phyloP scores from a whole-genome alignment of 2,113 vertebrate genomes.

The Ctenomys sociabilis region DNA sequence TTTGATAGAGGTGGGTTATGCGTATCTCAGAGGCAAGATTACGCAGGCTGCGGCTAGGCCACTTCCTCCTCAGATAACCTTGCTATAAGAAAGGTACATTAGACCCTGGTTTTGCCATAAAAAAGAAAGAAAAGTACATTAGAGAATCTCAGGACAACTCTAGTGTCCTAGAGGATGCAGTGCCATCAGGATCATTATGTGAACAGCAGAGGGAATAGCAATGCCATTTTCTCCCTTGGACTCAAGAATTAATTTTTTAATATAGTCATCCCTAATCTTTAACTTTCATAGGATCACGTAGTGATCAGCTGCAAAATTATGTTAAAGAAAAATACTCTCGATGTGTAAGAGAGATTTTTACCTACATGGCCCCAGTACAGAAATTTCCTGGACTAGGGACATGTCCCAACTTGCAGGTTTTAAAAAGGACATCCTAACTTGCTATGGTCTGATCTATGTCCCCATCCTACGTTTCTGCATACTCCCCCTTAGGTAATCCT shows the following conservation, averaged over 20 bases:
- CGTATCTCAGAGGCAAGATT: background rate
- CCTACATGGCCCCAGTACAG: too few species aligned
- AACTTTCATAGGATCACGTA: background rate
- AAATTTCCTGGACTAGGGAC: too few species aligned
- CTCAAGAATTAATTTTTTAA: background rate
- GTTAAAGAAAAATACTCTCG: background rate
- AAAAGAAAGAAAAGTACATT: background rate
- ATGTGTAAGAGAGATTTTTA: too few species aligned
- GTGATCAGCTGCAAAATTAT: background rate
- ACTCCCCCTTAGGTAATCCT: too few species aligned
- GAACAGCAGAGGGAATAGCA: background rate
- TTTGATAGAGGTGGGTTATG: background rate
- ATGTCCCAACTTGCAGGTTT: too few species aligned
- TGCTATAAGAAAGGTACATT: background rate
- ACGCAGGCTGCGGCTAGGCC: accelerated
- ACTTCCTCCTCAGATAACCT: background rate
- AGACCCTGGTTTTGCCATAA: too few species aligned
- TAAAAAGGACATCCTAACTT: too few species aligned
- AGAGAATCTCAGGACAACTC: background rate
- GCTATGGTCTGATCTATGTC: too few species aligned
- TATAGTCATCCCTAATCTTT: background rate
- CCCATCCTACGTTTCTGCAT: too few species aligned
- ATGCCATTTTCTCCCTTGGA: background rate
- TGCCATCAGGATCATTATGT: background rate
- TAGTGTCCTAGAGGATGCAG: background rate